These are phyloP conservation scores for Vicugna pacos DNA, from an alignment of 2,113 vertebrate genomes.

Conservation along the genomic window DNA sequence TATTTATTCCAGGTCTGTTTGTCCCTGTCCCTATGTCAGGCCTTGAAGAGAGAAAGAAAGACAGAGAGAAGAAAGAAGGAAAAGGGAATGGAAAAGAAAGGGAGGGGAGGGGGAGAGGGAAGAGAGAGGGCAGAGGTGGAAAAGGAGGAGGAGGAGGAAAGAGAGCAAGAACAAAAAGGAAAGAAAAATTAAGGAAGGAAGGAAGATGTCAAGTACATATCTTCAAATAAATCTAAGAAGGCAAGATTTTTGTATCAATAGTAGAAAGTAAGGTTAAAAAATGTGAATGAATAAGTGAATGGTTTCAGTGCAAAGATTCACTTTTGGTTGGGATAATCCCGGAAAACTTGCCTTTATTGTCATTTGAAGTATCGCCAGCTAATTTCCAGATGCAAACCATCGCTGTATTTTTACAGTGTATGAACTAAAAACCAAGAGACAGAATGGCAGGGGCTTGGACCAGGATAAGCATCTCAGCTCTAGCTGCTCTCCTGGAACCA, in stretches of 20 bases:
- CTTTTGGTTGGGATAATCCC: background rate
- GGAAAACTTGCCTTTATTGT: background rate
- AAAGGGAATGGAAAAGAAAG: rapidly evolving
- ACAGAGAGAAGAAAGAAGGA: rapidly evolving
- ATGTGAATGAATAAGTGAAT: background rate
- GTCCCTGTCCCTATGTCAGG: background rate
- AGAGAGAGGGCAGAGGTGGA: rapidly evolving
- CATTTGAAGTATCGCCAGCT: background rate
- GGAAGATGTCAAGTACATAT: background rate
- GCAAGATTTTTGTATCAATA: background rate
- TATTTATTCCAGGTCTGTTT: background rate
- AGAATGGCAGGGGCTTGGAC: background rate
- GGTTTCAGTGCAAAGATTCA: background rate
- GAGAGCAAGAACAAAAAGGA: background rate
- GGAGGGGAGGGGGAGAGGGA: rapidly evolving
- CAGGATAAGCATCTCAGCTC: background rate
- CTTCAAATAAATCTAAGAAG: constrained; percentile 28
- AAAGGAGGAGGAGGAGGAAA: no score
- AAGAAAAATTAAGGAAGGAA: background rate
- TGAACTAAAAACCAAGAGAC: background rate
- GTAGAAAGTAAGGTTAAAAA: background rate
- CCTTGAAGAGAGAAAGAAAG: background rate
- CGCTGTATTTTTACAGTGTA: constrained; percentile 8
- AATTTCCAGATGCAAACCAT: background rate
- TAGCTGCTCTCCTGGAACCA: constrained; percentile 37